Evolutionary conservation across 1,140 invertebrate species (phyloP), one percentile per base, ranked within the genome.

Genomic region (Agrilus planipennis): DNA sequence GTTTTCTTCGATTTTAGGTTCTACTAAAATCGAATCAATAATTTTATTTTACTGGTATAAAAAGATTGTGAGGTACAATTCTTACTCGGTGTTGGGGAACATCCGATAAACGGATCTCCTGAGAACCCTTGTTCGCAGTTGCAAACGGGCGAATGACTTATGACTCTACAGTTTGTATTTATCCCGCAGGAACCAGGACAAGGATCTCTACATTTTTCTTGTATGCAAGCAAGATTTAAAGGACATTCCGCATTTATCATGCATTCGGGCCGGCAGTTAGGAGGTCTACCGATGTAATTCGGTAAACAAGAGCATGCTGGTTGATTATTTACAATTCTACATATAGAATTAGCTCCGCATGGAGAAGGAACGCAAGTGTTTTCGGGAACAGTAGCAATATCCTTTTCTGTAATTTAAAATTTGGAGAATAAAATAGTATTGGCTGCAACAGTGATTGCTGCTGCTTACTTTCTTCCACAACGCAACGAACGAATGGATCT

Each of bases 281-380:
- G 79, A 15, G 84, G 70, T 42, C 81, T 70, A 43, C 82, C 82
- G 42, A 84, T 69, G 61, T 80, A 85, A 43, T 76, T 72, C 27
- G 72, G 62, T 47, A 75, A 66, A 61, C 84, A 88, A 49, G 77
- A 76, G 55, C 84, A 89, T 40, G 78, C 73, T 25, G 78, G 74
- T 42, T 78, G 79, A 42, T 75, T 72, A 30, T 75, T 72, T 49
- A 76, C 67, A 25, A 75, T 64, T 50, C 75, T 71, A 62, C 86
- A 90, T 54, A 79, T 68, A 10, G 84, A 81, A 62, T 88, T 84
- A 10, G 78, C 73, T 32, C 87, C 87, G 58, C 86, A 90, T 18
- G 84, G 84, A 20, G 79, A 78, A 19, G 82, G 80, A 31, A 75
- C 62, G 55, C 84, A 88, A 28, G 82, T 74, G 62, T 78, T 72